These are phyloP conservation scores for Scaptomyza flava DNA, from an alignment of 2,888 invertebrate genomes.

Conservation along the genomic window DNA sequence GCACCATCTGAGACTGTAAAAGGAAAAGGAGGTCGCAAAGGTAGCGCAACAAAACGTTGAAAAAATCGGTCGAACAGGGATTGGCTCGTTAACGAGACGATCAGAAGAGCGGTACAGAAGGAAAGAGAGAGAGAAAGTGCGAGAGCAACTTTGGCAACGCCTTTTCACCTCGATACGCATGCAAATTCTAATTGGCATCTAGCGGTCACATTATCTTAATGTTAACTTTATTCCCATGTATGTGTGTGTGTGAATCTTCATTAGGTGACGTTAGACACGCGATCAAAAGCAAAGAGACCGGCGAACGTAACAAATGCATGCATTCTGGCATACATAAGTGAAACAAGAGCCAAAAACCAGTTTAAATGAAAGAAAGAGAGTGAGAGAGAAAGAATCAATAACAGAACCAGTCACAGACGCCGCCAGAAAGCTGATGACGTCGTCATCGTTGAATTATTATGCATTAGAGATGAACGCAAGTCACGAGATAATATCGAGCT, in stretches of 20 bases:
- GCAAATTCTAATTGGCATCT: slow-evolving; percentile 36
- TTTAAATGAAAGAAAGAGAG: slow-evolving; percentile 20
- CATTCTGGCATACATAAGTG: slow-evolving; percentile 29
- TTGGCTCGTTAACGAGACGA: slow-evolving; percentile 25
- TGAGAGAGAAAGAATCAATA: slow-evolving; percentile 25
- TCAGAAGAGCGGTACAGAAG: neutral
- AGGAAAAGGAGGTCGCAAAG: slow-evolving; percentile 68
- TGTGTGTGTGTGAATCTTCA: slow-evolving; percentile 27
- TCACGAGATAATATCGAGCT: neutral
- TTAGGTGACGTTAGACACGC: slow-evolving; percentile 47
- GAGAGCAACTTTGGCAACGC: slow-evolving; percentile 29
- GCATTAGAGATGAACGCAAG: slow-evolving; percentile 1
- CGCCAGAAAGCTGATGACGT: slow-evolving; percentile 45
- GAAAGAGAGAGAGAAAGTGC: neutral
- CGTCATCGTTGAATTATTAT: slow-evolving; percentile 34
- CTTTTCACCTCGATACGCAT: slow-evolving; percentile 10
- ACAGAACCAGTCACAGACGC: slow-evolving; percentile 31
- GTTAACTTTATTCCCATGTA: slow-evolving; percentile 30
- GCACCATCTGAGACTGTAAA: slow-evolving; percentile 28
- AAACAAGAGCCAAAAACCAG: slow-evolving; percentile 46
- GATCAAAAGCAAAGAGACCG: slow-evolving; percentile 59
- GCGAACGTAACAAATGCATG: slow-evolving; percentile 53
- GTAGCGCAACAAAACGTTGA: slow-evolving; percentile 22
- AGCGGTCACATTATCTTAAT: slow-evolving; percentile 23
- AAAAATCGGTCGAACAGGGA: slow-evolving; percentile 36